Evolutionary conservation across 2,888 invertebrate species (phyloP), one percentile per base, ranked within the genome.

Genomic region (Cylloceria caligata): DNA sequence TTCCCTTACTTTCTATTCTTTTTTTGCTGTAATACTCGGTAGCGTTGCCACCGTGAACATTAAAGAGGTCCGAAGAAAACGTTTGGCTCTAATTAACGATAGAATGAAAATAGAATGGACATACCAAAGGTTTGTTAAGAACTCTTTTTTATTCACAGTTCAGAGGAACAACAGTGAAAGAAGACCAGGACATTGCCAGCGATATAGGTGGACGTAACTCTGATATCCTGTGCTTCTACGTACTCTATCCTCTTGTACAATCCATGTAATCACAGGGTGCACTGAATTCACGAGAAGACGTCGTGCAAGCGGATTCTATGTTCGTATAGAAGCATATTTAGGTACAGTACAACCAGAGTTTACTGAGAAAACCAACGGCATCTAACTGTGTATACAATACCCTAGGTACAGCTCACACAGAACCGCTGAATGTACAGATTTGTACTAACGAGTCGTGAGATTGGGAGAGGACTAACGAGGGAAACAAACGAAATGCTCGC

Each of bases 361-460:
- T 81, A 64, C 73, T 9, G 77, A 78, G 81, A 78, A 73, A 81
- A 55, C 73, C 73, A 73, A 68, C 52, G 49, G 60, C 39, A 30
- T 68, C 49, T 42, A 2, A 19, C 72, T 62, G 21, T 39, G 34
- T 60, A 60, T 27, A 75, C 34, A 73, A 57, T 64, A 36, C 45
- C 65, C 19, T n/a, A 30, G 47, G 16, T 34, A 72, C 34, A 65
- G 52, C n/a, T 67, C 45, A 47, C 73, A 74, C 69, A 62, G 73
- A 68, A 45, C 36, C 30, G 42, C 30, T 42, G 24, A 55, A 30
- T 68, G 27, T 42, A 34, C 64, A 74, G 77, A 55, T 49, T 73
- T 52, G 65, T 42, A 71, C 78, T 78, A 82, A 82, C 78, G 81
- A 82, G 81, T 82, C 78, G 65, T 65, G 47, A 73, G 74, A 82